These are phyloP conservation scores for Ashinkailepas kermadecensis DNA, from an alignment of 2,888 invertebrate species.

Conservation along the genomic window DNA sequence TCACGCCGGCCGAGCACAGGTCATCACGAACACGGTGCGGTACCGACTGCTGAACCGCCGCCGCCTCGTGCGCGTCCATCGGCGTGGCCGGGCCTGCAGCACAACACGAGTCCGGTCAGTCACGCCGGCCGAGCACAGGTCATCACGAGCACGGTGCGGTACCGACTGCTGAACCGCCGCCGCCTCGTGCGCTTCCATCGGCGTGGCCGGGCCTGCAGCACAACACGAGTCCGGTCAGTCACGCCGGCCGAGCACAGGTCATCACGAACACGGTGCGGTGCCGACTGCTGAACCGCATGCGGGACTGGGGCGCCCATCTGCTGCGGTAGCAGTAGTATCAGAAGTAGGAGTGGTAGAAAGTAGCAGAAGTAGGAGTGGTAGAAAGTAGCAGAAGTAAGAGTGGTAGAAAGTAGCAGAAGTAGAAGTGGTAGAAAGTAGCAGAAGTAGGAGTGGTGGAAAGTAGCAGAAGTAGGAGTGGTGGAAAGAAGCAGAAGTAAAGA, in stretches of 20 bases:
- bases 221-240: neutral
- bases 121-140: neutral
- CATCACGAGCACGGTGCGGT: neutral
- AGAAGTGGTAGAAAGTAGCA: no score
- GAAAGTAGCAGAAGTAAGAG: no score
- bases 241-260: neutral
- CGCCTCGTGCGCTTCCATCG: conserved; percentile 90
- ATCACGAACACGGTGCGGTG: neutral
- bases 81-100: conserved; percentile 62
- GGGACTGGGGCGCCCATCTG: no score
- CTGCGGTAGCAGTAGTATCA: no score
- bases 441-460: no score
- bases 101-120: neutral
- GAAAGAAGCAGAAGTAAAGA: no score
- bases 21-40: neutral
- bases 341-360: no score
- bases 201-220: conserved; percentile 59
- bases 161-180: conserved; percentile 52
- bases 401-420: no score
- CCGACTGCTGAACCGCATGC: no score
- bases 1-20: neutral
- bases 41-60: conserved; percentile 44
- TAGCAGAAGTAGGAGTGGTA: no score
- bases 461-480: no score
- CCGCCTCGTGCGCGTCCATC: conserved; percentile 91